Conservation (phyloP, 2,797 vertebrate genomes). For the Alauda arvensis region DNA sequence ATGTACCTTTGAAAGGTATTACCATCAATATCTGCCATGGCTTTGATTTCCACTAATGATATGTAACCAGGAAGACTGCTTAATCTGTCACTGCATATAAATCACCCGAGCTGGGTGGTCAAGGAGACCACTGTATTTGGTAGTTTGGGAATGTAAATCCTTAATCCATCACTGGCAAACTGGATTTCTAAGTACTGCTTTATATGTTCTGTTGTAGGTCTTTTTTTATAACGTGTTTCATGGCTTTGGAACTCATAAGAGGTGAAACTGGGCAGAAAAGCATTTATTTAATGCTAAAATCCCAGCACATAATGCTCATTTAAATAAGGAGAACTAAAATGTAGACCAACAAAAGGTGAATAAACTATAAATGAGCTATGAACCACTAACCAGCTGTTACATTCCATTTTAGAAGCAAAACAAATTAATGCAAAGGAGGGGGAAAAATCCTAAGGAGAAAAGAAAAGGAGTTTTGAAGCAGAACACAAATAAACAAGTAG, state of each 20-base stretch:
- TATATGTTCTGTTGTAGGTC: background rate
- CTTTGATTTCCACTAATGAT: conserved; percentile 57
- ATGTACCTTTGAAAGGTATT: conserved; percentile 61
- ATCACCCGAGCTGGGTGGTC: conserved; percentile 45
- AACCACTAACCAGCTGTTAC: conserved; percentile 37
- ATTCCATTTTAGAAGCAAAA: conserved; percentile 7
- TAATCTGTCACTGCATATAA: conserved; percentile 26
- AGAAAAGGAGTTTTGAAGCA: background rate
- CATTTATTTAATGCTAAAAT: conserved; percentile 34
- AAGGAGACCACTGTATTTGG: conserved; percentile 37
- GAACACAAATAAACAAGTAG: background rate
- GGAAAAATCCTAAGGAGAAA: background rate
- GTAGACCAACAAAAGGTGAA: conserved; percentile 24
- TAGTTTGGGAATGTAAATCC: conserved; percentile 34
- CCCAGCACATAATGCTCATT: conserved; percentile 10
- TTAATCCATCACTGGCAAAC: conserved; percentile 42
- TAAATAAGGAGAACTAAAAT: conserved; percentile 27
- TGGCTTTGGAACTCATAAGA: conserved; percentile 5
- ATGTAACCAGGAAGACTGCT: conserved; percentile 50
- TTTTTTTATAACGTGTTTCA: conserved; percentile 34
- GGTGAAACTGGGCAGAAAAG: conserved; percentile 38
- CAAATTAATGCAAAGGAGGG: conserved; percentile 3
- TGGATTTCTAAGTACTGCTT: conserved; percentile 15
- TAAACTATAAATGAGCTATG: conserved; percentile 30
- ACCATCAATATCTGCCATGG: conserved; percentile 54